Evolutionary conservation across 2,888 invertebrate species (phyloP).

Genomic region (Meteorus cinctellus): DNA sequence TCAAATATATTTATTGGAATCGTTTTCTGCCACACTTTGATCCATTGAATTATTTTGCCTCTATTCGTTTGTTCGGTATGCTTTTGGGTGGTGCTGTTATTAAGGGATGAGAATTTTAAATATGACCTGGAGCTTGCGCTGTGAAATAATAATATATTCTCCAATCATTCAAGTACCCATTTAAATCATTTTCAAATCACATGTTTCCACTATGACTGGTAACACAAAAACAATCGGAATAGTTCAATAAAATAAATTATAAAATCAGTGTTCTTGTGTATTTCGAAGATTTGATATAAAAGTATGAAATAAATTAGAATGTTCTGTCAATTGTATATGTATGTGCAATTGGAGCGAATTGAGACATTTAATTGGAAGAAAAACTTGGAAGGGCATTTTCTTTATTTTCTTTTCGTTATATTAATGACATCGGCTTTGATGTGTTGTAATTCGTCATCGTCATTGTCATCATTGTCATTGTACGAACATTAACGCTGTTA

Average conservation of each 20-base stretch:
- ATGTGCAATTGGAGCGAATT: slow-evolving; percentile 9
- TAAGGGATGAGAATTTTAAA: no score
- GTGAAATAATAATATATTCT: no score
- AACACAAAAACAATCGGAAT: no score
- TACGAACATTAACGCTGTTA: slow-evolving; percentile 40
- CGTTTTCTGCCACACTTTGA: neutral
- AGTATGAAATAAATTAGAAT: neutral
- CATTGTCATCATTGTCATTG: slow-evolving; percentile 47
- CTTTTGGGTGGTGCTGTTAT: no score
- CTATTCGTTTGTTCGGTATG: neutral
- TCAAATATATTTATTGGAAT: neutral
- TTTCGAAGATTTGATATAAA: no score
- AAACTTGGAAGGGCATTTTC: slow-evolving; percentile 7
- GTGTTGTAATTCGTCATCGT: neutral
- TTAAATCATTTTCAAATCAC: no score
- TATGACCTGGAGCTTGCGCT: no score
- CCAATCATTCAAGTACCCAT: no score
- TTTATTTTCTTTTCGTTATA: neutral
- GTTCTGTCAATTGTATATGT: neutral
- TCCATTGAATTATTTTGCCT: neutral
- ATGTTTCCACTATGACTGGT: no score
- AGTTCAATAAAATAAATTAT: no score
- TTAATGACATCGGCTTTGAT: neutral
- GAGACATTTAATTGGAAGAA: neutral
- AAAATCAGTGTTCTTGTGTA: no score